These are phyloP conservation scores for Macaca mulatta DNA, from an alignment of 2,113 vertebrate species.

Conservation along the genomic window DNA sequence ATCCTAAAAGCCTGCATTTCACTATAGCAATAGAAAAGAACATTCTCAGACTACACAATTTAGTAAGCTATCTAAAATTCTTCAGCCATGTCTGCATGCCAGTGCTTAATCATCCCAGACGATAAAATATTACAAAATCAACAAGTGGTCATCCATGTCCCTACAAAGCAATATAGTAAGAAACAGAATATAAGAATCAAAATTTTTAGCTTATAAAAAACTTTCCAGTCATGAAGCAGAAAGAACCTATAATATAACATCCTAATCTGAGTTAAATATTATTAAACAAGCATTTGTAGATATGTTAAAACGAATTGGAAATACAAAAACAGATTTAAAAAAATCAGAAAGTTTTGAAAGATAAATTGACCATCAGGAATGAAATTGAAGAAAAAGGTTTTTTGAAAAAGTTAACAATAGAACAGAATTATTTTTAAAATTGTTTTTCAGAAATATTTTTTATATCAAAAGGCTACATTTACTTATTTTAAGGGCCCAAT, in stretches of 20 bases:
- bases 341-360: neutral
- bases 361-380: neutral
- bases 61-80: neutral
- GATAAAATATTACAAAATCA: neutral
- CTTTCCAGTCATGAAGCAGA: neutral
- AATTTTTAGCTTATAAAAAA: neutral
- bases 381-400: neutral
- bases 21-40: neutral
- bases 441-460: neutral
- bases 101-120: neutral
- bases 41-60: neutral
- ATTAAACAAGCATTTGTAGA: neutral
- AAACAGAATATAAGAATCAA: neutral
- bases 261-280: neutral
- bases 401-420: neutral
- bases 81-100: neutral
- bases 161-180: neutral
- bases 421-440: neutral
- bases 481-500: neutral
- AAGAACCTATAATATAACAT: neutral
- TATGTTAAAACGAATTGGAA: neutral
- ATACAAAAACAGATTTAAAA: neutral
- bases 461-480: neutral
- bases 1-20: neutral
- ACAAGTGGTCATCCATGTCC: neutral